Evolutionary conservation across 2,888 invertebrate species (phyloP).

Genomic region (Harmothoe impar): DNA sequence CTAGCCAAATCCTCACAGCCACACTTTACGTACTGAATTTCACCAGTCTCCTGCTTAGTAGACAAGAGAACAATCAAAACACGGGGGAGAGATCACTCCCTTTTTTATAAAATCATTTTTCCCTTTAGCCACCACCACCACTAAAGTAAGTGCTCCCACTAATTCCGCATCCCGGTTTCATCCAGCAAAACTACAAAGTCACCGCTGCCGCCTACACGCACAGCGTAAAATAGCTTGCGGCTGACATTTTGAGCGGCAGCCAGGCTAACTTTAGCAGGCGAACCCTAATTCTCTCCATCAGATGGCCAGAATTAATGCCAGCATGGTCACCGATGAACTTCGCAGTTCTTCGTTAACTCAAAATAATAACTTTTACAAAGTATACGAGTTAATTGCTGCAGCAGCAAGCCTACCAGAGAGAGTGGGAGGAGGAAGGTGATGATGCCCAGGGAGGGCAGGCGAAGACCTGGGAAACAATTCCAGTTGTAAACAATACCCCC

Average conservation of each 20-base stretch:
- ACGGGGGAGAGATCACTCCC: not conserved
- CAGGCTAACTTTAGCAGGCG: constrained; percentile 27
- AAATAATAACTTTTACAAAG: constrained; percentile 45
- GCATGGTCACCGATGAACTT: constrained; percentile 28
- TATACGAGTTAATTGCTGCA: constrained; percentile 20
- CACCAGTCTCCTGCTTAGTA: not conserved
- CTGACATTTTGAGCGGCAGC: constrained; percentile 13
- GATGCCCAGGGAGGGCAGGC: not conserved
- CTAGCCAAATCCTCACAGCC: too few relatives aligned
- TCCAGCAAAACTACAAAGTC: constrained; percentile 10
- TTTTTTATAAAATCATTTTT: not conserved
- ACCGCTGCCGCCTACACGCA: not conserved
- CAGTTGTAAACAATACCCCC: not conserved
- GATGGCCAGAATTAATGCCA: constrained; percentile 10
- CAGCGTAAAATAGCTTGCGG: not conserved
- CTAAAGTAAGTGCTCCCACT: constrained; percentile 1
- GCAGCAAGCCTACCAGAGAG: not conserved
- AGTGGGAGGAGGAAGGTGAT: not conserved
- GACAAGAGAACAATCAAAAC: constrained; percentile 28
- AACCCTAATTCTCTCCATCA: constrained; percentile 7
- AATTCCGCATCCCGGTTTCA: constrained; percentile 14
- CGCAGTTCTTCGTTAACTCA: constrained; percentile 14
- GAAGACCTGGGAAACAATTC: not conserved
- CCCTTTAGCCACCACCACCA: not conserved
- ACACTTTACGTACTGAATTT: too few relatives aligned